These are phyloP conservation scores for Acleris holmiana DNA, from an alignment of 2,888 invertebrate species.

Conservation along the genomic window DNA sequence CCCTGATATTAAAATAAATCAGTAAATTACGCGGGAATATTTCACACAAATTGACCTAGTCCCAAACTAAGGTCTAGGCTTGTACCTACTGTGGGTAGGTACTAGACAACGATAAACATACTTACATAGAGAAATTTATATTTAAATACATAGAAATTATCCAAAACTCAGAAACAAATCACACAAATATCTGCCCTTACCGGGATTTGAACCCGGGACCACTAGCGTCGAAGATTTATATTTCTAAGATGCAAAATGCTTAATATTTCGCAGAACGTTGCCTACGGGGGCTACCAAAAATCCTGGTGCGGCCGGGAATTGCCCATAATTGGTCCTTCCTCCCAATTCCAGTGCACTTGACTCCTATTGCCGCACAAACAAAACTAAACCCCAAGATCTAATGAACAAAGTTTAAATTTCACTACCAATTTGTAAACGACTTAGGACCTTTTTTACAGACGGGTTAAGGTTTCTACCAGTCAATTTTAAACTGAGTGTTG, in stretches of 20 bases:
- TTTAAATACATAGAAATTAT: no score
- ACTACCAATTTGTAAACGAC: not conserved
- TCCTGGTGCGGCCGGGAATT: slow-evolving; percentile 65
- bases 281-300: slow-evolving; percentile 54
- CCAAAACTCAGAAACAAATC: no score
- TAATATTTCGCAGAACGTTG: not conserved
- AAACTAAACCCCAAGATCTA: slow-evolving; percentile 27
- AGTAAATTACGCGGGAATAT: no score
- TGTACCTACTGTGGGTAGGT: no score
- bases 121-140: no score
- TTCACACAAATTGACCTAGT: no score
- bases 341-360: slow-evolving; percentile 58
- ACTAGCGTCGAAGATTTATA: no score
- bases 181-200: no score
- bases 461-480: slow-evolving; percentile 3
- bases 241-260: not conserved
- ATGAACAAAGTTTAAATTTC: slow-evolving; percentile 40
- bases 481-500: slow-evolving; percentile 37
- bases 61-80: no score
- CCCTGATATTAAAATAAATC: no score
- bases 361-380: slow-evolving; percentile 14
- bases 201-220: no score
- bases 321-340: slow-evolving; percentile 73
- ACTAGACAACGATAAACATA: no score
- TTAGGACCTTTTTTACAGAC: slow-evolving; percentile 40